A percentile compares a stretch with the other conserved stretches of the same genome.
Conservation (phyloP, 2,888 invertebrate genomes). For the Xanthia icteritia region DNA sequence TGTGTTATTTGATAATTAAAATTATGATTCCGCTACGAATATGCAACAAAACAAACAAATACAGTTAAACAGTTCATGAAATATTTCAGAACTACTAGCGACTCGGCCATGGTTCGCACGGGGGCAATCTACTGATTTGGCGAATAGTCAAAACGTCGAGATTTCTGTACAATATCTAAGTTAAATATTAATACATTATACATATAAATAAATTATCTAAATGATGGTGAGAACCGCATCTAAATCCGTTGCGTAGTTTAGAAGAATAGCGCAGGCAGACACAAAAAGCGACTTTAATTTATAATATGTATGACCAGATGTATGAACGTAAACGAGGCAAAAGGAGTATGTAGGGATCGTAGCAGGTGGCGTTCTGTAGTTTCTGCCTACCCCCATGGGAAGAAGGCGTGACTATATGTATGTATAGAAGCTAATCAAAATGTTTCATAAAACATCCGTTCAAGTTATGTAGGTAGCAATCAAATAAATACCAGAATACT, state of each 20-base stretch:
- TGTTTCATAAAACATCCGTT: not conserved
- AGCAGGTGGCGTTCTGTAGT: too few species aligned
- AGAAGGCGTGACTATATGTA: too few species aligned
- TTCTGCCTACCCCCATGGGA: too few species aligned
- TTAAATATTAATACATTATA: not conserved
- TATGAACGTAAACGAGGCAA: too few species aligned
- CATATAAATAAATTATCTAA: not conserved
- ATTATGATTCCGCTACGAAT: not conserved
- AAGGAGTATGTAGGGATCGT: too few species aligned
- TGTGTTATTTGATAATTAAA: not conserved
- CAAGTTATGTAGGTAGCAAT: slow-evolving; percentile 2
- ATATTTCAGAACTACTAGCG: not conserved
- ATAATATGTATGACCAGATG: too few species aligned
- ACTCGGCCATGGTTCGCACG: not conserved
- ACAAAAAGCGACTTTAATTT: not conserved
- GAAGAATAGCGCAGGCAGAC: not conserved
- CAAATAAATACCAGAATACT: slow-evolving; percentile 38
- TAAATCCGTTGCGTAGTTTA: not conserved
- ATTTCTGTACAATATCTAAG: not conserved
- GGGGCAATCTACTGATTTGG: not conserved
- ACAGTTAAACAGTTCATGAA: not conserved
- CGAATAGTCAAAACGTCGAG: not conserved
- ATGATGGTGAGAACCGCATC: not conserved
- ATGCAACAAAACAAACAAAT: not conserved
- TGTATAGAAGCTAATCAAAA: not conserved